phyloP scores from a whole-genome alignment of 2,113 vertebrate genomes.

The Oreochromis spilurus region DNA sequence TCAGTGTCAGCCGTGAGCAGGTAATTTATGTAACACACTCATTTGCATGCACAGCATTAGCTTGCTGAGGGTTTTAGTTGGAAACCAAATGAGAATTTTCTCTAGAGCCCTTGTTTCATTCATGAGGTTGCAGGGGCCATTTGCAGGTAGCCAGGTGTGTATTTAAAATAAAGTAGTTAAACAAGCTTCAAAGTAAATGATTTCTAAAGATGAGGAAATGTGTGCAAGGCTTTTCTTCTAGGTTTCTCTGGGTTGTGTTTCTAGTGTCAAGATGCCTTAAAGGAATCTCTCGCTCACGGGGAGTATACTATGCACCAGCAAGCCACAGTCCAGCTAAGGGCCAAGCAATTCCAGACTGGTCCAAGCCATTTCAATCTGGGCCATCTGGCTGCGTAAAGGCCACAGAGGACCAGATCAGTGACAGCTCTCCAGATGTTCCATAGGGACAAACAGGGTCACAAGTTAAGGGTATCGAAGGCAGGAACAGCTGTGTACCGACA shows the following conservation, averaged over 20 bases:
- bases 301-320: neutral
- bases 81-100: slow-evolving; percentile 10
- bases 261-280: neutral
- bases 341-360: slow-evolving; percentile 3
- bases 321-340: neutral
- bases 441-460: slow-evolving; percentile 57
- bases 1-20: slow-evolving; percentile 22
- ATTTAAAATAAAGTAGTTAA: slow-evolving; percentile 20
- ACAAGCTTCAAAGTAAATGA: slow-evolving; percentile 10
- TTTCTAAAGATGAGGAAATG: neutral
- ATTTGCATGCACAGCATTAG: slow-evolving; percentile 62
- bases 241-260: neutral
- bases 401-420: slow-evolving; percentile 16
- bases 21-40: slow-evolving; percentile 47
- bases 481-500: slow-evolving; percentile 66
- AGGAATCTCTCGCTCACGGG: neutral
- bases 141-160: slow-evolving; percentile 42
- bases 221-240: neutral
- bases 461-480: slow-evolving; percentile 58
- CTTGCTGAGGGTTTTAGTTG: slow-evolving; percentile 30
- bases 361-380: slow-evolving; percentile 11
- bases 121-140: slow-evolving; percentile 1
- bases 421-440: slow-evolving; percentile 72
- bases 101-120: slow-evolving; percentile 19
- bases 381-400: slow-evolving; percentile 39